Evolutionary conservation across 2,888 invertebrate genomes (phyloP).

Genomic region (Aleiodes alternator): DNA sequence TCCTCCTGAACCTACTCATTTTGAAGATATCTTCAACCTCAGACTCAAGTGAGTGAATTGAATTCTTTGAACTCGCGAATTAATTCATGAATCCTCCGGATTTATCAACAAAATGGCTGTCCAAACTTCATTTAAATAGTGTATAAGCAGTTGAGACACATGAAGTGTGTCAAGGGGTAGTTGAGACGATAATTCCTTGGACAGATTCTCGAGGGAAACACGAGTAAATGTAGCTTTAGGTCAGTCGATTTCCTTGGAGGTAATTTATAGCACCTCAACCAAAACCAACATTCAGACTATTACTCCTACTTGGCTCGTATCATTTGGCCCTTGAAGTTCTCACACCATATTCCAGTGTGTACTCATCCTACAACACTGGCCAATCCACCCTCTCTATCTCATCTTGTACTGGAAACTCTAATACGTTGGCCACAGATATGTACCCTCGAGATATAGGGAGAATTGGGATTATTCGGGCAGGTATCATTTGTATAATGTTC

Average conservation of each 20-base stretch:
- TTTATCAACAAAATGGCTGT: slow-evolving; percentile 7
- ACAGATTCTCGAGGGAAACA: slow-evolving; percentile 25
- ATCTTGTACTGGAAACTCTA: slow-evolving; percentile 15
- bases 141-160: slow-evolving; percentile 13
- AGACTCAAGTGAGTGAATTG: neutral
- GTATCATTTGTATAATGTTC: slow-evolving; percentile 18
- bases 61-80: neutral
- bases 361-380: neutral
- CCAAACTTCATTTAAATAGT: neutral
- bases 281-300: slow-evolving; percentile 25
- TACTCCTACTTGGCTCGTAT: slow-evolving; percentile 16
- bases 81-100: neutral
- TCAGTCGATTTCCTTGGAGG: slow-evolving; percentile 34
- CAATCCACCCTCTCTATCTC: neutral
- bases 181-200: slow-evolving; percentile 32
- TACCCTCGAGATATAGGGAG: slow-evolving; percentile 2
- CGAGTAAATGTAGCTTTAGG: slow-evolving; percentile 33
- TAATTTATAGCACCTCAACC: slow-evolving; percentile 29
- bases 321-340: slow-evolving; percentile 2
- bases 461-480: neutral
- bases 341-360: neutral
- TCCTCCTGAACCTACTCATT: neutral
- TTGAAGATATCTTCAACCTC: neutral
- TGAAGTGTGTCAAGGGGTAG: slow-evolving; percentile 24
- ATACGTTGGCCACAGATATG: slow-evolving; percentile 20